Evolutionary conservation across 2,888 invertebrate genomes (phyloP), one percentile per base, ranked within the genome.

Genomic region (Mechanitis mazaeus): DNA sequence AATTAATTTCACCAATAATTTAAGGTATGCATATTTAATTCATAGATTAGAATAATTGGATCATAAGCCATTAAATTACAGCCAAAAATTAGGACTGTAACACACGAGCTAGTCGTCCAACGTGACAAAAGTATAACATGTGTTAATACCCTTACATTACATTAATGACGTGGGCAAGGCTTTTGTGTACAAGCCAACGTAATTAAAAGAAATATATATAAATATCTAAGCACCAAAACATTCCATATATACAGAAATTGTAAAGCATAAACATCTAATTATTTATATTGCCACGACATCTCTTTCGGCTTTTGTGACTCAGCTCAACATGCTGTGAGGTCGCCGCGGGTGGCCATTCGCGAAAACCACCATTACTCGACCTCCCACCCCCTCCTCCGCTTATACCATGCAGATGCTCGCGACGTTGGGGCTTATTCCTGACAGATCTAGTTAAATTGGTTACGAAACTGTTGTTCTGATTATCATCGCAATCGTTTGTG

Each of bases 261-360:
- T 50, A 28, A 50, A 28, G 50, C 28, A 7, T 47, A 74, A 73
- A 71, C 75, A 76, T 76, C 74, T 74, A 70, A 75, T 76, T 77
- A 76, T 76, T 76, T 77, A 75, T 78, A 78, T 76, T 75, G 71
- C 71, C 71, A 69, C 71, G 72, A 75, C 73, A 74, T 78, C 75
- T 79, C 75, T 74, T 72, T 71, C 67, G 65, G 68, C 74, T 74
- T 67, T 69, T 72, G 78, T 84, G 84, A 84, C 76, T 83, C 82
- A 83, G 64, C 61, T 55, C 62, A 63, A 69, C 79, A 74, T 61
- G 73, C 77, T 78, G 79, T 69, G 81, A 72, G 78, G 77, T 75
- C 85, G 69, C 84, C 64, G 73, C 86, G 85, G 86, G 86, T 83
- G 85, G 85, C 72, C 84, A 71, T 56, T 57, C 33, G 50, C 60